Conservation (phyloP, 2,797 vertebrate genomes). For the Mus minutoides region DNA sequence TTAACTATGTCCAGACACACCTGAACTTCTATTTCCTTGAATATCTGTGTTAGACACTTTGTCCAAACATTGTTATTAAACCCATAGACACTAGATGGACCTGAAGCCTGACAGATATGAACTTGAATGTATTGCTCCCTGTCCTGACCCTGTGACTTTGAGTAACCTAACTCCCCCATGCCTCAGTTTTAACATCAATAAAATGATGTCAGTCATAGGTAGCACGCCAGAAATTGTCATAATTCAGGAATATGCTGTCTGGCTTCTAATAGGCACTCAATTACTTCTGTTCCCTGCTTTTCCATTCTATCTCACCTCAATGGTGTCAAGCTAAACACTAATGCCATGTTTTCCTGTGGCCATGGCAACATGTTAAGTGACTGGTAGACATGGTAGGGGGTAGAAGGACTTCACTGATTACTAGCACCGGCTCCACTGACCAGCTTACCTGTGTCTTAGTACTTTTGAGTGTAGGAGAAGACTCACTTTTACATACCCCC, state of each 20-base stretch:
- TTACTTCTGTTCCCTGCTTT: not conserved
- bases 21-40: conserved; percentile 9
- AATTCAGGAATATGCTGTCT: not conserved
- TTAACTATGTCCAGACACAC: conserved; percentile 3
- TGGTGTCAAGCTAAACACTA: not conserved
- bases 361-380: not conserved
- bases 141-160: not conserved
- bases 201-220: not conserved
- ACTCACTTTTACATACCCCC: not conserved
- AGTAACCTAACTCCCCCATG: not conserved
- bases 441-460: not conserved
- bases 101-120: not conserved
- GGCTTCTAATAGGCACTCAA: not conserved
- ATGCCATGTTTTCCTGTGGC: not conserved
- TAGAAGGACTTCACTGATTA: not conserved
- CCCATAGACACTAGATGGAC: not conserved
- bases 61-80: not conserved
- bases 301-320: fast-evolving
- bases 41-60: not conserved
- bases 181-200: not conserved
- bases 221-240: not conserved
- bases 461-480: not conserved
- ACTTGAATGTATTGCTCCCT: not conserved
- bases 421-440: not conserved
- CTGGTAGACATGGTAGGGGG: not conserved